A percentile compares a stretch with the other conserved stretches of the same genome.
Evolutionary conservation across 2,888 invertebrate genomes (phyloP).

Genomic region (Linyphia triangularis): DNA sequence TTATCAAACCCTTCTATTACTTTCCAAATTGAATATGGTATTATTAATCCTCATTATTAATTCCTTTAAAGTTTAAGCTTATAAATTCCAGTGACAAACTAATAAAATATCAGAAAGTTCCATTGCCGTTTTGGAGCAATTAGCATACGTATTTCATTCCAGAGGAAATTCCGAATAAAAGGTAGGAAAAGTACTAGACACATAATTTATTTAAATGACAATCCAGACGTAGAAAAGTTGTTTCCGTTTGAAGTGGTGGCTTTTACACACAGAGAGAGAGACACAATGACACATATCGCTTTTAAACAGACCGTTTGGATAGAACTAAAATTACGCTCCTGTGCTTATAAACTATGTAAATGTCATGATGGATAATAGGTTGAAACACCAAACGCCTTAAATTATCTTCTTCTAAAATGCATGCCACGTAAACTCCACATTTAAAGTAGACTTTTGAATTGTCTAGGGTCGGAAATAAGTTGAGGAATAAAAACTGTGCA

Average conservation of each 20-base stretch:
- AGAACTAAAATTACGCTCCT: not conserved
- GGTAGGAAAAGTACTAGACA: not conserved
- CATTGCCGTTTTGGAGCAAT: not conserved
- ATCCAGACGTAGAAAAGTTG: not conserved
- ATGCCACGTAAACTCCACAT: not conserved
- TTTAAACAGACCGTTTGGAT: not conserved
- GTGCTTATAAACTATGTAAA: not conserved
- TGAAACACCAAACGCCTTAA: not conserved
- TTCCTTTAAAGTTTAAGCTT: not conserved
- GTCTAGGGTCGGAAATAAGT: not conserved
- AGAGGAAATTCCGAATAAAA: not conserved
- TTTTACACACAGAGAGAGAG: no score
- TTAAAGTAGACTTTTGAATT: not conserved
- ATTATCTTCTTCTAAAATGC: not conserved
- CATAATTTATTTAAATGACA: not conserved
- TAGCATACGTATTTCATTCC: no score
- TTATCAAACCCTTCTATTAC: no score
- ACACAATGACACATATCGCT: not conserved
- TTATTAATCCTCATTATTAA: not conserved
- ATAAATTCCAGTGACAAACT: not conserved
- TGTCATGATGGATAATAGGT: slow-evolving; percentile 3
- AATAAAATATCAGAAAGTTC: not conserved
- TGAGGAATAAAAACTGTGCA: not conserved
- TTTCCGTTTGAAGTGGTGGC: not conserved
- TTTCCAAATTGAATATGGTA: no score